These are phyloP conservation scores for Etheostoma perlongum DNA, from an alignment of 2,797 vertebrate genomes.

Conservation along the genomic window DNA sequence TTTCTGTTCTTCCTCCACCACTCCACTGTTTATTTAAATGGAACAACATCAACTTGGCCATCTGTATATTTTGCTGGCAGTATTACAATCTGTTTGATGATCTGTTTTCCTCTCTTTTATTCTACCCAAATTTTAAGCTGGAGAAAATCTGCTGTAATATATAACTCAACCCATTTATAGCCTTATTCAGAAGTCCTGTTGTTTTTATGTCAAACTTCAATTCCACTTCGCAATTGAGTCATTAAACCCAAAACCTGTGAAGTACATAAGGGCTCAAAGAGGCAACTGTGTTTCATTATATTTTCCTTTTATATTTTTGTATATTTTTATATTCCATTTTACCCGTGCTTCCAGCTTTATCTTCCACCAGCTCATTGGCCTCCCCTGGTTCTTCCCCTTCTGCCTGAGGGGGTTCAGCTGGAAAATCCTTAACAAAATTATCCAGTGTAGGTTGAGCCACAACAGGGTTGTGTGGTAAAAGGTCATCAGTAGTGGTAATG, in stretches of 20 bases:
- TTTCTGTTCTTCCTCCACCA: constrained; percentile 29
- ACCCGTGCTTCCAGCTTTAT: constrained; percentile 61
- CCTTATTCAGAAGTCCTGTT: too few relatives aligned
- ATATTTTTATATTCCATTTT: constrained; percentile 16
- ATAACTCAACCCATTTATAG: constrained; percentile 6
- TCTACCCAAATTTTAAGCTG: constrained; percentile 49
- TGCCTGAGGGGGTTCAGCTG: constrained; percentile 54
- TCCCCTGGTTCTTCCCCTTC: constrained; percentile 57
- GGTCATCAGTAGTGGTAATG: constrained; percentile 63
- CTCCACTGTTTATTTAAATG: constrained; percentile 44
- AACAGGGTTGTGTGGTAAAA: constrained; percentile 41
- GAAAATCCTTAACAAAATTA: constrained; percentile 51
- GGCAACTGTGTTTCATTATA: neutral
- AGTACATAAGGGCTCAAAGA: neutral
- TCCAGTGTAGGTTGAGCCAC: constrained; percentile 57
- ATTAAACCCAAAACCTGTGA: neutral
- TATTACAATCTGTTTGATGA: constrained; percentile 8
- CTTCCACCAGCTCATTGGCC: constrained; percentile 64
- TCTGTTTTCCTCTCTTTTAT: constrained; percentile 37
- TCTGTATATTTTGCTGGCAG: constrained; percentile 55
- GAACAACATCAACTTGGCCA: constrained; percentile 48
- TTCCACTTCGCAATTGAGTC: neutral
- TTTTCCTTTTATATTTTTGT: neutral
- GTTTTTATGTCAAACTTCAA: neutral
- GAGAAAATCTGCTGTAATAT: constrained; percentile 41